Conservation (phyloP, 2,113 vertebrate species). For the Clarias gariepinus region DNA sequence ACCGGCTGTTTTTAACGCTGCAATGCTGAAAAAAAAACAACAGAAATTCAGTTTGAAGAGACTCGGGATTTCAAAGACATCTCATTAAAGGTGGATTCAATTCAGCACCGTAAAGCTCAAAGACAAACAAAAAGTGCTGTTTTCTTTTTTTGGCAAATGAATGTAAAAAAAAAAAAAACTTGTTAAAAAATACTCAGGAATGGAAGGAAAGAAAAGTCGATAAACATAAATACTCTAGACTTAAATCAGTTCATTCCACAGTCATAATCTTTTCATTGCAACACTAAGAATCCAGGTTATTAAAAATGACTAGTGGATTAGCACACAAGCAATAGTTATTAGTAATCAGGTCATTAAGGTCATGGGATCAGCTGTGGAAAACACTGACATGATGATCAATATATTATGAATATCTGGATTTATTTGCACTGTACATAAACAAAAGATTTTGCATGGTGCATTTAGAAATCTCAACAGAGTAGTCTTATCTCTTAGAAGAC, state of each 20-base stretch:
- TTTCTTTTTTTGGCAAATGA: not conserved
- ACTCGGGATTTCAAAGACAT: not conserved
- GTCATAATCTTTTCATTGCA: not conserved
- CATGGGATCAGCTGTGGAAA: not conserved
- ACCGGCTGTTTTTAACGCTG: slow-evolving; percentile 69
- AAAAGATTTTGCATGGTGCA: not conserved
- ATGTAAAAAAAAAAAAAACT: not conserved
- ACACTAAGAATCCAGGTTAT: not conserved
- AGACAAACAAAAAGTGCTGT: not conserved
- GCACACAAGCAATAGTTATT: not conserved
- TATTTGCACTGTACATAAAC: not conserved
- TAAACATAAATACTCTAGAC: not conserved
- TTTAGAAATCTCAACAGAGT: not conserved
- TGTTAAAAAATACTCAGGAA: not conserved
- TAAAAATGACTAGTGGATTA: too few relatives aligned
- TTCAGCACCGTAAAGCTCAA: not conserved
- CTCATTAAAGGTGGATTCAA: not conserved
- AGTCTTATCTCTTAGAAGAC: too few relatives aligned
- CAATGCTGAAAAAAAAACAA: slow-evolving; percentile 61
- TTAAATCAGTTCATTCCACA: not conserved
- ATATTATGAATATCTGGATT: not conserved
- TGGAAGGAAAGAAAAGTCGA: not conserved
- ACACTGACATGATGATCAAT: not conserved
- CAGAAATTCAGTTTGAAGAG: not conserved
- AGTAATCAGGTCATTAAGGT: not conserved